Evolutionary conservation across 2,113 vertebrate species (phyloP), one percentile per base, ranked within the genome.

Genomic region (Tiliqua scincoides): DNA sequence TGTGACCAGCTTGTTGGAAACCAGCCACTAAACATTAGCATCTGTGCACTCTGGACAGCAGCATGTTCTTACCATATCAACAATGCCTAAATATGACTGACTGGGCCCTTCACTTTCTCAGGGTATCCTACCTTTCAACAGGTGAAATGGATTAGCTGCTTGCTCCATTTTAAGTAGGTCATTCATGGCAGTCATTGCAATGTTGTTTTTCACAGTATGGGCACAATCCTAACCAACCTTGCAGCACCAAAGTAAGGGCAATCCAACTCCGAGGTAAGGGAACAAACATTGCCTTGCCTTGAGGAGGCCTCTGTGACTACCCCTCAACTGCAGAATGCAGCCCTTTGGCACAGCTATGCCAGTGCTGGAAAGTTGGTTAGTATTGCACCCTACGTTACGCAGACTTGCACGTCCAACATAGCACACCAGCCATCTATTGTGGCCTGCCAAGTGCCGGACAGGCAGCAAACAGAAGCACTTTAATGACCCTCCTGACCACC

Each of bases 21-120:
- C 65, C 91, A 91, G 91, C 92, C 93, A 94, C 91, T 93, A 92
- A 91, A 92, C 90, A 90, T 91, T 92, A 91, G 30, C 4, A 0
- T 0, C 73, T 8, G 72, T 82, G 84, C 72, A 0, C 1, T 0
- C 0, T 78, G 12, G 4, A 85, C 79, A 25, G 52, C 15, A 72
- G 43, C 52, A 72, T 57, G 30, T 62, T 73, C n/a, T 63, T 30
- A 35, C 40, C 48, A 37, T 81, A 48, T 40, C 43, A 54, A 10
- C 63, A n/a, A 9, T 65, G 43, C 30, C 48, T 54, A 65, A 88
- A 80, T 91, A 88, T 89, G 91, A 87, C 80, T 40, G 1, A 0
- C 73, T 4, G 4, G 77, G 1, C 57, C 2, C 84, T 87, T 7
- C 1, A 1, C 74, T 87, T 3, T 6, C 83, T 91, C 88, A 82